A percentile compares a stretch with the other conserved stretches of the same genome.
phyloP scores from a whole-genome alignment of 2,113 vertebrate species.

The Aramus guarauna region DNA sequence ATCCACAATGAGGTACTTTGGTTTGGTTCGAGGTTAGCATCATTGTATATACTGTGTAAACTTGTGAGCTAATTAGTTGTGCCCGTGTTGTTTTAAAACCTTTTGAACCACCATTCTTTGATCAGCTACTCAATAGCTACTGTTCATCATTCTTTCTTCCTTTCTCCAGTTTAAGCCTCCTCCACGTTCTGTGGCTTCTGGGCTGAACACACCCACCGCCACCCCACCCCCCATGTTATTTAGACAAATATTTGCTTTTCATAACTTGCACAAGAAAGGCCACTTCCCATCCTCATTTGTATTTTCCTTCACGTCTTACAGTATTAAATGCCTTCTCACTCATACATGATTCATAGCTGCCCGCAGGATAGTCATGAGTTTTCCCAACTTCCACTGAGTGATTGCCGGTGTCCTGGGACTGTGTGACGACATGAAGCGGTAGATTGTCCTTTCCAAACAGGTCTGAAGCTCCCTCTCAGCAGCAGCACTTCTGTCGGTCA shows the following conservation, averaged over 20 bases:
- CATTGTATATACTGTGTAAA: neutral
- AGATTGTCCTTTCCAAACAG: neutral
- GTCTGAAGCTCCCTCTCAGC: neutral
- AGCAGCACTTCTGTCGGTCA: neutral
- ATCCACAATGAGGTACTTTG: neutral
- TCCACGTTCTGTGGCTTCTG: neutral
- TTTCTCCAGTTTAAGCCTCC: neutral
- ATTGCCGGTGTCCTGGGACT: neutral
- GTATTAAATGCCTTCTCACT: neutral
- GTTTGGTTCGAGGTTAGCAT: neutral
- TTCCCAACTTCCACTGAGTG: neutral
- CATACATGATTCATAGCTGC: neutral
- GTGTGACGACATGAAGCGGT: neutral
- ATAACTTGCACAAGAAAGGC: neutral
- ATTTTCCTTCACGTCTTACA: neutral
- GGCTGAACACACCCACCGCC: neutral
- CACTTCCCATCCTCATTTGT: neutral
- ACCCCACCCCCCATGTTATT: fast-evolving
- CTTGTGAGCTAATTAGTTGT: neutral
- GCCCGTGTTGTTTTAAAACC: neutral
- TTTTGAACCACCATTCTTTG: neutral
- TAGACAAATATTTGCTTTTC: neutral
- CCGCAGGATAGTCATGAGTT: neutral
- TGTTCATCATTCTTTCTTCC: neutral
- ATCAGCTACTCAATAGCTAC: neutral